Evolutionary conservation across 2,888 invertebrate genomes (phyloP), one percentile per base, ranked within the genome.

Genomic region (Drosophila nr. medialis): DNA sequence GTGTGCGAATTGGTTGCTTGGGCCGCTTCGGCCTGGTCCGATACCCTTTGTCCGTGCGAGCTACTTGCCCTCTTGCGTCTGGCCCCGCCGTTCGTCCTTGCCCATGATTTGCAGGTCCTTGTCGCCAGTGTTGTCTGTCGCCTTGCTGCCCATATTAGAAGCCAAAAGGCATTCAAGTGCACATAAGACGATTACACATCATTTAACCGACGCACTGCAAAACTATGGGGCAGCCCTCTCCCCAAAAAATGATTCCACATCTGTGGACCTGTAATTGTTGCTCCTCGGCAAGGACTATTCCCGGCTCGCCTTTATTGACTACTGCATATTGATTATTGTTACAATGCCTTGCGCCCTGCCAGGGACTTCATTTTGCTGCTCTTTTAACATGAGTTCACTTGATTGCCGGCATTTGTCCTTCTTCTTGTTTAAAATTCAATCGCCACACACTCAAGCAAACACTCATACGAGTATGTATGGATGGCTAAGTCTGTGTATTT

Each of bases 181-280:
- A 84, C 89, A 87, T 91, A 91, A 91, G 92, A 92, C 91, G 91
- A 91, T 91, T 91, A 92, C 91, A 92, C 91, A 91, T 91, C 91
- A 91, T 91, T 91, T 91, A 91, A 91, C 91, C 85, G 92, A 86
- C 90, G 89, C 77, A 78, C 81, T 79, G 72, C 77, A 83, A 79
- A 90, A 83, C 88, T 85, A 86, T 81, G 78, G 73, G 56, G 64
- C 60, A 51, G 24, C 18, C 5, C 7, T 10, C 21, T 18, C 4
- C 38, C 11, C 11, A 5, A 11, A 4, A 11, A 42, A 36, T 10
- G 54, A 45, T 62, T 59, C 54, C 56, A 56, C 40, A 40, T 56
- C 56, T 42, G 56, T 63, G 64, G 59, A 70, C 58, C 72, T 80
- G 77, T 88, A 88, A 88, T 88, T 88, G 90, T 90, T 87, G 87